Conservation (phyloP, 2,113 vertebrate genomes). For the Hyla sarda region DNA sequence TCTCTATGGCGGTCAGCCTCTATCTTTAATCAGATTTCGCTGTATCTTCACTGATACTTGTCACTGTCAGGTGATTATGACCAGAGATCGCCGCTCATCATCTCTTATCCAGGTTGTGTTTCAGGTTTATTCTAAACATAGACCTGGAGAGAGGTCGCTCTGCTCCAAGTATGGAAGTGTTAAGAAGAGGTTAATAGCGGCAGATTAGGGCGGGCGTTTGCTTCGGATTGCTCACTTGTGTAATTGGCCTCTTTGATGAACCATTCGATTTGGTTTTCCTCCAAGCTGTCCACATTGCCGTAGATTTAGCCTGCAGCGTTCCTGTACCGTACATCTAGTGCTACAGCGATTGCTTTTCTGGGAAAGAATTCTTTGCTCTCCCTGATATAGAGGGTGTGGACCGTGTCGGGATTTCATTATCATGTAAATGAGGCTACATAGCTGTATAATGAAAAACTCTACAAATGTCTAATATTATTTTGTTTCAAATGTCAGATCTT, state of each 20-base stretch:
- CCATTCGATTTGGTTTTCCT: constrained; percentile 7
- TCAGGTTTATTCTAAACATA: constrained; percentile 52
- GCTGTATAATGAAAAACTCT: background rate
- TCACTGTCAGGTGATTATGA: constrained; percentile 29
- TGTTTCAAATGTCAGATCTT: no score
- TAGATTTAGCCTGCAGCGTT: background rate
- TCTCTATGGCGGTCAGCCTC: no score
- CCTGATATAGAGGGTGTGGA: background rate
- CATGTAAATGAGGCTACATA: background rate
- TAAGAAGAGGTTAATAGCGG: constrained; percentile 34
- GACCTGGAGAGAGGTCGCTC: constrained; percentile 5
- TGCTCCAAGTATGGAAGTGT: constrained; percentile 42
- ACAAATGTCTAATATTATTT: background rate
- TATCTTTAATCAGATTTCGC: constrained; percentile 27
- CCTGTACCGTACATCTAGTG: background rate
- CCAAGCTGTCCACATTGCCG: background rate
- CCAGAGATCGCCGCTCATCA: background rate
- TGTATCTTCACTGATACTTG: constrained; percentile 36
- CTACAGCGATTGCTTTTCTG: background rate
- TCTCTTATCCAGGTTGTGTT: constrained; percentile 37
- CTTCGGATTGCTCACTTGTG: background rate
- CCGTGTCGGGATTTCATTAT: background rate
- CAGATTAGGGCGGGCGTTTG: background rate
- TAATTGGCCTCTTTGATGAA: constrained; percentile 21
- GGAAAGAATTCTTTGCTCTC: background rate